Evolutionary conservation across 2,113 vertebrate genomes (phyloP), one percentile per base, ranked within the genome.

Genomic region (Canis aureus): DNA sequence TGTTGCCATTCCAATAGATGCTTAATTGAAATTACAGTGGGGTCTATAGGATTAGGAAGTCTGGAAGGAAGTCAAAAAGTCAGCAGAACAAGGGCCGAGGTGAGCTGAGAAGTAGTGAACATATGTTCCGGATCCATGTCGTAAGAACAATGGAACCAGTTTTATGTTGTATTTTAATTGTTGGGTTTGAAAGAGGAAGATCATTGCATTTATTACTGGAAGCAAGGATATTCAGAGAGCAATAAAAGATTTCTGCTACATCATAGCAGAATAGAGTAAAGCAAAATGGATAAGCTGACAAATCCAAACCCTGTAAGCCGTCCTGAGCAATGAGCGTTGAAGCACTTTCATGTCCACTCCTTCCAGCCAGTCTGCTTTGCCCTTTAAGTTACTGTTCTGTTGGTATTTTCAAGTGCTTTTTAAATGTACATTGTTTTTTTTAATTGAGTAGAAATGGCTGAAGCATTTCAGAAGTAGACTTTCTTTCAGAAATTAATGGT

Each of bases 381-480:
- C 43, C 53, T 89, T 87, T 59, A 69, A 85, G 5, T 73, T 29
- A 86, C 53, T 67, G 0, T 25, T 93, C 79, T 60, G 3, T 80
- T 89, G 8, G 43, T 66, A 74, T 16, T 73, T 67, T 78, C 23
- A n/a, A 9, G 5, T 22, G 13, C 67, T 17, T 69, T 69, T 88
- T 60, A 4, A 43, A 78, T 29, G 8, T 9, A 29, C 74, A 23
- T 11, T 73, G 5, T 29, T 74, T 59, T 84, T 60, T 67, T 71
- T 69, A 53, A 16, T 43, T n/a, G 73, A 74, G 35, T 59, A 59
- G 11, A 7, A 91, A 85, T 79, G 11, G 17, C 71, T 95, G 32
- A 79, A 94, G 57, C 9, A 88, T 66, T 66, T 60, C 51, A 97
- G 51, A 95, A 96, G 91, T 43, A 73, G 53, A 53, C 16, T 60